A percentile compares a stretch with the other conserved stretches of the same genome.
phyloP scores from a whole-genome alignment of 2,113 vertebrate genomes.

The Channa argus region DNA sequence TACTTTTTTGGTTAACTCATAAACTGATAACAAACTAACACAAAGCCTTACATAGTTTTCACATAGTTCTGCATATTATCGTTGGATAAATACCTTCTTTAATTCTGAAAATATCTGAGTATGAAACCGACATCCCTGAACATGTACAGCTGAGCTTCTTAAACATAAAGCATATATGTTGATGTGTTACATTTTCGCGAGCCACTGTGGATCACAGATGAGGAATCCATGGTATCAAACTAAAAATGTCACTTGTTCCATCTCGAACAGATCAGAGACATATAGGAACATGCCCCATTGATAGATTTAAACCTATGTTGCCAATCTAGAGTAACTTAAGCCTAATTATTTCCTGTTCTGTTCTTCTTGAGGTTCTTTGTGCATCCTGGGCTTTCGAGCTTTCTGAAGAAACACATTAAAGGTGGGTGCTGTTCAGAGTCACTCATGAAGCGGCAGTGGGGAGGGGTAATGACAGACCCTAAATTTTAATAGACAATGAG shows the following conservation, averaged over 20 bases:
- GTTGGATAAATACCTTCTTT: not conserved
- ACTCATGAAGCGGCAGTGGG: conserved; percentile 54
- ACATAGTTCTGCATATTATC: not conserved
- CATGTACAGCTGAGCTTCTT: conserved; percentile 64
- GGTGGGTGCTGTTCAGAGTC: conserved; percentile 64
- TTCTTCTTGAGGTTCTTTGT: conserved; percentile 55
- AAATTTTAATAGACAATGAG: conserved; percentile 71
- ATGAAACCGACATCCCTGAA: conserved; percentile 70
- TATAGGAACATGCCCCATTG: conserved; percentile 71
- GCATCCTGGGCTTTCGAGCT: conserved; percentile 54
- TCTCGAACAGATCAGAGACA: conserved; percentile 67
- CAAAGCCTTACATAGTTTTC: no score
- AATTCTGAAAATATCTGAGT: conserved; percentile 54
- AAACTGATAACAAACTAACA: not conserved
- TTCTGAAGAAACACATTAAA: conserved; percentile 67
- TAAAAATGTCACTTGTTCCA: conserved; percentile 65
- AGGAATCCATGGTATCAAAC: conserved; percentile 63
- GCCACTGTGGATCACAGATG: conserved; percentile 64
- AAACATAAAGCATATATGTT: conserved; percentile 54
- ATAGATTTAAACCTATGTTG: no score
- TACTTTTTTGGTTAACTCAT: not conserved
- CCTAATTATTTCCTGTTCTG: not conserved
- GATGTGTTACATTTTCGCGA: conserved; percentile 26
- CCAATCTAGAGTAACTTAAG: no score
- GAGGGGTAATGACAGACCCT: conserved; percentile 53